phyloP scores from a whole-genome alignment of 1,140 invertebrate species.

The Procambarus virginalis region DNA sequence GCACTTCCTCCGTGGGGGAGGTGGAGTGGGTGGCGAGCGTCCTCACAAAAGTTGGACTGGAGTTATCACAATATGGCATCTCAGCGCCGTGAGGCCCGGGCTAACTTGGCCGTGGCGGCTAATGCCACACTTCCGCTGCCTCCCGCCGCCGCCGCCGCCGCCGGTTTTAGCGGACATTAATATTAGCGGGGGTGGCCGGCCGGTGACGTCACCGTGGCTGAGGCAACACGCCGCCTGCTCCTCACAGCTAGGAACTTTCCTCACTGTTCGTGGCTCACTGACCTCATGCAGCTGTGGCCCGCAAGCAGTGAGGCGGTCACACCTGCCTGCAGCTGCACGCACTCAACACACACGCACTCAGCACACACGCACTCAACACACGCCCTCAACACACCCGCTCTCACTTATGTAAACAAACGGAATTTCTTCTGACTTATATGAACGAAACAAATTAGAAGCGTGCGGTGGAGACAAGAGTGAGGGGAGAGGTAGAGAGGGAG shows the following conservation, averaged over 20 bases:
- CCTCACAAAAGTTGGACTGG: background rate
- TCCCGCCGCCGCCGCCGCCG: slow-evolving; percentile 7
- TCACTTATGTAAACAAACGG: background rate
- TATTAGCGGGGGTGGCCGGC: slow-evolving; percentile 14
- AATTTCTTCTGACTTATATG: background rate
- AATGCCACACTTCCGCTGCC: slow-evolving; percentile 33
- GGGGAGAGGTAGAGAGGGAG: background rate
- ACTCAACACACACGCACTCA: too few species aligned
- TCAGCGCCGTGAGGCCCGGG: background rate
- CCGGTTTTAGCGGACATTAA: slow-evolving; percentile 4
- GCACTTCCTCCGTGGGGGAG: slow-evolving; percentile 20
- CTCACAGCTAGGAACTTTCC: too few species aligned
- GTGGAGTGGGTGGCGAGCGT: background rate
- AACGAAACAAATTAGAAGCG: slow-evolving; percentile 17
- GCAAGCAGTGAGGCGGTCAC: too few species aligned
- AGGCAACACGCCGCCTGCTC: background rate
- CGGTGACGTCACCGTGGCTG: slow-evolving; percentile 21
- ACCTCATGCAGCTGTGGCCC: too few species aligned
- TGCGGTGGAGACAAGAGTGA: background rate
- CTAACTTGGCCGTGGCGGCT: slow-evolving; percentile 36
- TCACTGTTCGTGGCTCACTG: too few species aligned
- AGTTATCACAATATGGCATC: slow-evolving; percentile 30
- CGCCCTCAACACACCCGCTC: too few species aligned
- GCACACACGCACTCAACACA: too few species aligned
- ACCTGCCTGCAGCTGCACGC: too few species aligned